A percentile compares a stretch with the other conserved stretches of the same genome.
Evolutionary conservation across 2,797 vertebrate species (phyloP).

Genomic region (Okamejei kenojei): DNA sequence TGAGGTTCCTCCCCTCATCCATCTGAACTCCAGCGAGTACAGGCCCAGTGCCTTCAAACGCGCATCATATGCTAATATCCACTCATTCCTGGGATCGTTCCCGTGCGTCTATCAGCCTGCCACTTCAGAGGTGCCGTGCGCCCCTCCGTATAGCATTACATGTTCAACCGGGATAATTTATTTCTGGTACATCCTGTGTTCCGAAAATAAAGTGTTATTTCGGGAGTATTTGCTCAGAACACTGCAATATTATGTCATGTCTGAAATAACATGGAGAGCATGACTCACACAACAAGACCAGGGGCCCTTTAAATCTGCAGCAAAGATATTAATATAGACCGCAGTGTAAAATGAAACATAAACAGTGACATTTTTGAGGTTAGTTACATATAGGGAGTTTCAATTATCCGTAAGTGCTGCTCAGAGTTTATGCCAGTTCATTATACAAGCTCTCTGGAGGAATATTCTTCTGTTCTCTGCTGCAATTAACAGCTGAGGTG

Average conservation of each 20-base stretch:
- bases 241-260: no score
- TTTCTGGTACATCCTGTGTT: neutral
- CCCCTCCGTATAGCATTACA: no score
- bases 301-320: neutral
- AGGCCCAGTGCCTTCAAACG: no score
- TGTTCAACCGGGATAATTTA: neutral
- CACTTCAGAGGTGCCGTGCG: no score
- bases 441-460: neutral
- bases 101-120: no score
- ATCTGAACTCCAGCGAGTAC: no score
- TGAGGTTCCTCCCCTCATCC: no score
- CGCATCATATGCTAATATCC: no score
- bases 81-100: no score
- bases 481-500: conserved; percentile 23
- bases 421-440: neutral
- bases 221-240: neutral
- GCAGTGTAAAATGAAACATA: neutral
- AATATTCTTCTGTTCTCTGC: neutral
- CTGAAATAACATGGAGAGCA: neutral
- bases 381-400: neutral
- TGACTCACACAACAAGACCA: neutral
- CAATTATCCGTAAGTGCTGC: neutral
- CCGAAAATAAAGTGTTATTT: neutral
- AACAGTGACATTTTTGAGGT: neutral
- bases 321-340: neutral